Base-by-base conservation (phyloP, 2,888 invertebrate genomes). In the Microplitis manilae region DNA sequence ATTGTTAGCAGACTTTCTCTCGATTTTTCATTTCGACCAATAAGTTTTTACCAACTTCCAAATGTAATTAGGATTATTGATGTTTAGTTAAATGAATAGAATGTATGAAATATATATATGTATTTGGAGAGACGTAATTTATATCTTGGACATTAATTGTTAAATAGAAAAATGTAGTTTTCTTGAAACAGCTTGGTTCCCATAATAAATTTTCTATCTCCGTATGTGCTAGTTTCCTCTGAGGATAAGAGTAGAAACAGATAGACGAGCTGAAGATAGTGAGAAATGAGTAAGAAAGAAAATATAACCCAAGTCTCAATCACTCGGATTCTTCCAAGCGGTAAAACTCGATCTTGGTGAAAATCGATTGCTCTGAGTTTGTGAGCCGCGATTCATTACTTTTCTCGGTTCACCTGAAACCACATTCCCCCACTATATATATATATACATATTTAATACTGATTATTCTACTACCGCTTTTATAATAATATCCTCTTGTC, bases 311-410 rank as follows among this genome's bases (percentile, higher is more conserved):
- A 38, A 61, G 65, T 60, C 65, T 65, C 65, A 64, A 67, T 65
- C 67, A 60, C 71, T 65, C 67, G 38, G 13, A 73, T 50, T 73
- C 68, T 68, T 50, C 17, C 40, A 61, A 38, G 38, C 64, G 61
- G 41, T 62, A 68, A 59, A 30, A 38, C 20, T 62, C 61, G 77
- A 73, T 73, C 60, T 60, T 4, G 8, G 59, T 7, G 68, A 39
- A 71, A 76, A 72, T 76, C 76, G 76, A 76, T 76, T 41, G 62
- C 60, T 68, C 62, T 38, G 70, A 77, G 69, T 69, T 73, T 70
- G 65, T 77, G 77, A 69, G 73, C 65, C 70, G 70, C 70, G 70
- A 73, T 70, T 77, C 77, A 77, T 77, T 77, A 77, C 69, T 77
- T 77, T 77, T 62, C 73, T 61, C 77, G 70, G 65, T 74, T 73